Evolutionary conservation across 2,113 vertebrate genomes (phyloP).

Genomic region (Bujurquina vittata): DNA sequence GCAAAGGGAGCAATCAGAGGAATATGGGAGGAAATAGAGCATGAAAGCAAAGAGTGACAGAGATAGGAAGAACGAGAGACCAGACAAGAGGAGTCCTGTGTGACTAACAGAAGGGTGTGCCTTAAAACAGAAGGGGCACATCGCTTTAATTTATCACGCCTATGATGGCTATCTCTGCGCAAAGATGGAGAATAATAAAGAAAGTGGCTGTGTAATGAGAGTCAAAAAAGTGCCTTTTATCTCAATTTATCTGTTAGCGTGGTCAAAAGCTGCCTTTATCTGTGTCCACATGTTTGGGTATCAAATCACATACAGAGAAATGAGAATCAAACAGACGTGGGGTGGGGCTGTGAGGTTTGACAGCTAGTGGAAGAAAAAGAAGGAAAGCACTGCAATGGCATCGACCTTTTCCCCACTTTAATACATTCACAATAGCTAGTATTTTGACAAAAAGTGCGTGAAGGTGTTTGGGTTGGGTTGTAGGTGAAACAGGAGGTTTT

Average conservation of each 20-base stretch:
- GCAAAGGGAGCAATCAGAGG: slow-evolving; percentile 12
- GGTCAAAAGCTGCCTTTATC: slow-evolving; percentile 36
- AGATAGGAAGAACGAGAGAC: slow-evolving; percentile 8
- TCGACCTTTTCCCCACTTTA: not conserved
- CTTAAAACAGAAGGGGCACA: slow-evolving; percentile 27
- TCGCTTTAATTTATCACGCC: slow-evolving; percentile 30
- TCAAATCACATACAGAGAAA: not conserved
- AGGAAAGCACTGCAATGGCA: slow-evolving; percentile 34
- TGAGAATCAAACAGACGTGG: slow-evolving; percentile 20
- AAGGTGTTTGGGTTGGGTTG: slow-evolving; percentile 5
- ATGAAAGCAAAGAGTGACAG: slow-evolving; percentile 36
- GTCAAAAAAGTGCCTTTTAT: not conserved
- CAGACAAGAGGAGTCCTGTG: slow-evolving; percentile 19
- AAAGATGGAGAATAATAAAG: not conserved
- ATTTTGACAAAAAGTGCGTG: not conserved
- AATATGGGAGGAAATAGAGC: slow-evolving; percentile 54
- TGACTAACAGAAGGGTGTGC: slow-evolving; percentile 44
- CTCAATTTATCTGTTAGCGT: not conserved
- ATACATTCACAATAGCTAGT: not conserved
- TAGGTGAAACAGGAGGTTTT: not conserved
- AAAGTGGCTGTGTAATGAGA: not conserved
- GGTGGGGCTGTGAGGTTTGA: slow-evolving; percentile 48
- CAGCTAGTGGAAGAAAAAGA: not conserved
- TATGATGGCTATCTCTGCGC: slow-evolving; percentile 6
- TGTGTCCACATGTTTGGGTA: not conserved